Evolutionary conservation across 2,888 invertebrate species (phyloP).

Genomic region (Nephrotoma appendiculata): DNA sequence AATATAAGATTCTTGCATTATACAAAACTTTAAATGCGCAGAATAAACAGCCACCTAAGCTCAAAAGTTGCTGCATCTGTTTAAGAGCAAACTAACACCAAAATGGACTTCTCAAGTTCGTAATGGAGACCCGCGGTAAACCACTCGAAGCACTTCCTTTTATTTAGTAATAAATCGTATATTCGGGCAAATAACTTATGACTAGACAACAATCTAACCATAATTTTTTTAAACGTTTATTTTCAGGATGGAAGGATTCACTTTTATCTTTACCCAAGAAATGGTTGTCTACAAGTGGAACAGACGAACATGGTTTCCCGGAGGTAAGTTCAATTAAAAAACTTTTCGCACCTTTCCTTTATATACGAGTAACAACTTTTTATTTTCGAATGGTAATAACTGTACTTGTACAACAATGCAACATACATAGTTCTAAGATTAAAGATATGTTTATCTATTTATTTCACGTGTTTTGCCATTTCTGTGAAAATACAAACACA

Average conservation of each 20-base stretch:
- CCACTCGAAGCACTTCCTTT: too few species aligned
- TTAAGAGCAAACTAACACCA: too few species aligned
- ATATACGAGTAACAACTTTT: background rate
- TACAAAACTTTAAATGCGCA: too few species aligned
- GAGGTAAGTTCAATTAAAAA: conserved; percentile 23
- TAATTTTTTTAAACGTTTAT: conserved; percentile 6
- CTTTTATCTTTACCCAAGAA: conserved; percentile 55
- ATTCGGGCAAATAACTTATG: too few species aligned
- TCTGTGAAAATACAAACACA: background rate
- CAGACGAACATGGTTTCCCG: conserved; percentile 34
- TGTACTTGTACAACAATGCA: background rate
- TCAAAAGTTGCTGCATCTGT: too few species aligned
- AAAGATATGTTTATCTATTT: background rate
- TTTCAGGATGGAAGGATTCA: conserved; percentile 62
- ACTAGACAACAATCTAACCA: background rate
- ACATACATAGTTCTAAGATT: background rate
- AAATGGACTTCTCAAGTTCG: too few species aligned
- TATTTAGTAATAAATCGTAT: too few species aligned
- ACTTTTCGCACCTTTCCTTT: background rate
- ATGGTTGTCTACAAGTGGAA: conserved; percentile 40
- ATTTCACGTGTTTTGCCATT: background rate
- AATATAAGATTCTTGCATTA: too few species aligned
- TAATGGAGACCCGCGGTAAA: too few species aligned
- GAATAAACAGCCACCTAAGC: too few species aligned
- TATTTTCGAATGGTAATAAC: background rate